Conservation (phyloP, 2,797 vertebrate genomes). For the Tympanoctomys barrerae region DNA sequence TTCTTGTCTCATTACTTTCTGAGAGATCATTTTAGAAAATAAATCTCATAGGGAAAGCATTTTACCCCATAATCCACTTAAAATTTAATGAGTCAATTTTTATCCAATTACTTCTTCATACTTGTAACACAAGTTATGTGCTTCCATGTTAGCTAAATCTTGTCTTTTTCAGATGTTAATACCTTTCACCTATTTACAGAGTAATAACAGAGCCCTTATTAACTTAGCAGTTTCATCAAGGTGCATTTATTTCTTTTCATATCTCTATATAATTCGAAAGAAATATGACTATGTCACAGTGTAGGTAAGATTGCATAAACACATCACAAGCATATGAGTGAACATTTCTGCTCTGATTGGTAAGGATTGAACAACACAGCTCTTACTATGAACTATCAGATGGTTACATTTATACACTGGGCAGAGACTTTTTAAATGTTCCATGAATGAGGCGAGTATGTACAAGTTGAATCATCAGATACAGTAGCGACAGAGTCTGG, state of each 20-base stretch:
- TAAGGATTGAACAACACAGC: accelerated
- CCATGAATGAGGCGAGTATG: not conserved
- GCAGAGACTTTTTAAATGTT: constrained; percentile 24
- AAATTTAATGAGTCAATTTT: constrained; percentile 44
- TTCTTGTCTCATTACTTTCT: not conserved
- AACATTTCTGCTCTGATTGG: not conserved
- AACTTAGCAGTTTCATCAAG: constrained; percentile 57
- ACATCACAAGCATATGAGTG: not conserved
- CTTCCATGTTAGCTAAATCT: constrained; percentile 38
- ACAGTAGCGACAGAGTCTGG: constrained; percentile 2
- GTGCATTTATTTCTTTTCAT: constrained; percentile 48
- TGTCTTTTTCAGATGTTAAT: not conserved
- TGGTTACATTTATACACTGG: constrained; percentile 41
- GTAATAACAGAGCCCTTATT: constrained; percentile 25
- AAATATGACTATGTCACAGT: constrained; percentile 38
- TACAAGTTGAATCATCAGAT: constrained; percentile 46
- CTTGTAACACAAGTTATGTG: constrained; percentile 21
- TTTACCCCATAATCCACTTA: constrained; percentile 8
- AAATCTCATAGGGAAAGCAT: constrained; percentile 21
- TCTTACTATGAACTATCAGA: constrained; percentile 31
- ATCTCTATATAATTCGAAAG: not conserved
- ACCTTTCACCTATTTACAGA: constrained; percentile 51
- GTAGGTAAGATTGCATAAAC: constrained; percentile 8
- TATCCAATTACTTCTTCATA: constrained; percentile 29
- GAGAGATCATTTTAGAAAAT: constrained; percentile 49